Conservation (phyloP, 2,888 invertebrate species). For the Apamea monoglypha region DNA sequence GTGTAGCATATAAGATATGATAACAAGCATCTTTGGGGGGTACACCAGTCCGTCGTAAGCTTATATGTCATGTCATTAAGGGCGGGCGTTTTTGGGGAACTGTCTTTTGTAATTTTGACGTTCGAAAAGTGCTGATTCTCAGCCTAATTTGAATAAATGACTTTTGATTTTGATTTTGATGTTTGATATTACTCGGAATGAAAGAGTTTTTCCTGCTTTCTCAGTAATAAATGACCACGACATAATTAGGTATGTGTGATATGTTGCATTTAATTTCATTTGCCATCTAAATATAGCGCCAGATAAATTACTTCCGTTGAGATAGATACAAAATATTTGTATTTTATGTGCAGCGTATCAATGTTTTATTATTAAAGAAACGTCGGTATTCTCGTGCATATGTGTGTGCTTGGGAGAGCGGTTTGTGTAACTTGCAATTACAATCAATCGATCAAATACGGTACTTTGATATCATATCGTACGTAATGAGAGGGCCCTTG, state of each 20-base stretch:
- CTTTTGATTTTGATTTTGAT: too few relatives aligned
- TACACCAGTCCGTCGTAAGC: slow-evolving; percentile 12
- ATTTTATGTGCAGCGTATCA: slow-evolving; percentile 23
- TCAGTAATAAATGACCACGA: background rate
- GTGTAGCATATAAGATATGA: slow-evolving; percentile 33
- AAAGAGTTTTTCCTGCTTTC: background rate
- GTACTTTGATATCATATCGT: slow-evolving; percentile 28
- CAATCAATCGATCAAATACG: slow-evolving; percentile 16
- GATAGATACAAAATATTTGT: slow-evolving; percentile 31
- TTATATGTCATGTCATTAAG: slow-evolving; percentile 2
- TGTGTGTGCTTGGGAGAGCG: background rate
- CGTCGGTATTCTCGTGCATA: background rate
- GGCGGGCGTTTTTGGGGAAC: too few relatives aligned
- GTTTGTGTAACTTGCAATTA: slow-evolving; percentile 12
- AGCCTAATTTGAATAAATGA: too few relatives aligned
- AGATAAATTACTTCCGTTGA: slow-evolving; percentile 51
- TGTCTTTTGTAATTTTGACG: too few relatives aligned
- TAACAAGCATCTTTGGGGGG: slow-evolving; percentile 28
- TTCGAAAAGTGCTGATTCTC: too few relatives aligned
- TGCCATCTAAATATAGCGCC: slow-evolving; percentile 32
- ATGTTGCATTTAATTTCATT: slow-evolving; percentile 17
- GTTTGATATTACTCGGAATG: slow-evolving; percentile 5
- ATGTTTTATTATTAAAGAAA: slow-evolving; percentile 37
- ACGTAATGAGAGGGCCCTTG: slow-evolving; percentile 10
- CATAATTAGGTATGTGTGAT: background rate